Conservation (phyloP, 1,140 invertebrate genomes). For the Saxidomus purpurata region DNA sequence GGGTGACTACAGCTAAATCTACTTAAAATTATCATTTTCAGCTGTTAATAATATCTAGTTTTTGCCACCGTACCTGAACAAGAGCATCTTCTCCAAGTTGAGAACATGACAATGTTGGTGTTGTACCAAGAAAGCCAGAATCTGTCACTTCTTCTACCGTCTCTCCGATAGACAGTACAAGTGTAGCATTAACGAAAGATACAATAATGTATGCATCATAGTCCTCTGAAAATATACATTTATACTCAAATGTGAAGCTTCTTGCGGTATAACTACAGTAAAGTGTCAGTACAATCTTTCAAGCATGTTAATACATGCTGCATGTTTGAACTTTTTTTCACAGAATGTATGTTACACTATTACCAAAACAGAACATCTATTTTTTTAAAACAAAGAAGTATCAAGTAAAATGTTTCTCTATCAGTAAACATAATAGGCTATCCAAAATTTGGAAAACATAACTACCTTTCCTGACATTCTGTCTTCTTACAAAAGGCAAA, state of each 20-base stretch:
- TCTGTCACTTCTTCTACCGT: conserved; percentile 99
- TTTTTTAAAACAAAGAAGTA: no score
- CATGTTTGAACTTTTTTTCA: background rate
- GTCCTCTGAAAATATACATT: conserved; percentile 92
- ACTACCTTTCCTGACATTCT: no score
- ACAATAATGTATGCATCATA: conserved; percentile 99
- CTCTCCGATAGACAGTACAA: conserved; percentile 99
- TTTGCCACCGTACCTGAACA: conserved; percentile 92
- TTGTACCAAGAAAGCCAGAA: conserved; percentile 99
- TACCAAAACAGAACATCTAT: no score
- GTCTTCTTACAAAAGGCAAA: no score
- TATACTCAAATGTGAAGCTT: background rate
- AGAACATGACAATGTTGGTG: conserved; percentile 98
- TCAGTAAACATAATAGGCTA: no score
- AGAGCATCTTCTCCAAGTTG: conserved; percentile 98
- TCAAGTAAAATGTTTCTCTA: no score
- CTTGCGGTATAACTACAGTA: background rate
- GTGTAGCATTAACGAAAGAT: conserved; percentile 99
- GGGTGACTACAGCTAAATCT: no score
- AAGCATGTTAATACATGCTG: background rate
- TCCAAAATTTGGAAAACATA: no score
- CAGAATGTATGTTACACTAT: no score
- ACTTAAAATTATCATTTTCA: no score
- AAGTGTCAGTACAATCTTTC: background rate
- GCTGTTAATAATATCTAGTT: no score